These are phyloP conservation scores for Glareola pratincola DNA, from an alignment of 2,113 vertebrate species.

Conservation along the genomic window DNA sequence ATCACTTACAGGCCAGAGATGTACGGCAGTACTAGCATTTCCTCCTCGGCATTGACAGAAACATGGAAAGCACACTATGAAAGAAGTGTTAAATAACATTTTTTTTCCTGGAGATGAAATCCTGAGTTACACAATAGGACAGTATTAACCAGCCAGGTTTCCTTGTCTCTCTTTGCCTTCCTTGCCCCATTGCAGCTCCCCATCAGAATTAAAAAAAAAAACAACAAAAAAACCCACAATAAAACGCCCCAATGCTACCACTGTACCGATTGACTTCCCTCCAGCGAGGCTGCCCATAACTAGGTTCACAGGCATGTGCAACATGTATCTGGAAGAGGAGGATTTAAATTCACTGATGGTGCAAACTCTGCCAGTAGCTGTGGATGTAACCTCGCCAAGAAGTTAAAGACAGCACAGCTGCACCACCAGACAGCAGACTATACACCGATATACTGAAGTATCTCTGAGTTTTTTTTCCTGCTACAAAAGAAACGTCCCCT, in stretches of 20 bases:
- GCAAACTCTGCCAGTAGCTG: neutral
- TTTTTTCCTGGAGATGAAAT: neutral
- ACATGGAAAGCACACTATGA: neutral
- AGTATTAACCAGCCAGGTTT: neutral
- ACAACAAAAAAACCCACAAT: rapidly evolving
- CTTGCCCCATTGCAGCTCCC: neutral
- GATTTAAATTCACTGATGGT: neutral
- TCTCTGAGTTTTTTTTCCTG: neutral
- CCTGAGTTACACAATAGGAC: neutral
- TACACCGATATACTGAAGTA: neutral
- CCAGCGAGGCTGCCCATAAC: too few relatives aligned
- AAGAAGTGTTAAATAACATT: neutral
- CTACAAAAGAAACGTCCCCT: neutral
- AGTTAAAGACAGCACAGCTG: neutral
- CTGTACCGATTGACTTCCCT: neutral
- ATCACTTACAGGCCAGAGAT: neutral
- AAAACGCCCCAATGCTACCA: neutral
- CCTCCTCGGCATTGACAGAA: neutral
- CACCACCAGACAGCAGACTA: neutral
- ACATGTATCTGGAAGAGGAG: neutral
- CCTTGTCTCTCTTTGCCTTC: neutral
- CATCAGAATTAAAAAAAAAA: neutral
- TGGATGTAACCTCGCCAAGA: neutral
- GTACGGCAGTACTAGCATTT: neutral
- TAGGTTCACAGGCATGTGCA: neutral